Conservation (phyloP, 2,888 invertebrate genomes). For the Leptinotarsa juncta region DNA sequence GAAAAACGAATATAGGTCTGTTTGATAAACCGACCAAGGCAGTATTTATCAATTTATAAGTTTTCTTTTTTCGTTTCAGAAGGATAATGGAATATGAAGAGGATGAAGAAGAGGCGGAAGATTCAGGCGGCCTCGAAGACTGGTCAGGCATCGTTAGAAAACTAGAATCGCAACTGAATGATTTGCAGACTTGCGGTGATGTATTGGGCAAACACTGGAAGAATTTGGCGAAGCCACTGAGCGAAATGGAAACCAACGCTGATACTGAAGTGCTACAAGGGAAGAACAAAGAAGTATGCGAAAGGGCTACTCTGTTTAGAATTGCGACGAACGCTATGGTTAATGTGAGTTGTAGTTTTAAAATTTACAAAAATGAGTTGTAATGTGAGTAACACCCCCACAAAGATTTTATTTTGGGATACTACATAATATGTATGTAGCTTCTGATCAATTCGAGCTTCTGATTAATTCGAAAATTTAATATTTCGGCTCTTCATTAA, state of each 20-base stretch:
- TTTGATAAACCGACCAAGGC: too few species aligned
- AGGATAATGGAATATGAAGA: conserved; percentile 81
- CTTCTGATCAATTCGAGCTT: too few species aligned
- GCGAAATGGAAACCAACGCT: conserved; percentile 78
- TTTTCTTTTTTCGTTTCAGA: conserved; percentile 57
- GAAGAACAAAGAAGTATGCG: conserved; percentile 90
- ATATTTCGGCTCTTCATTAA: too few species aligned
- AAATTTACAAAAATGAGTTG: too few species aligned
- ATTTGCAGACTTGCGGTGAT: conserved; percentile 91
- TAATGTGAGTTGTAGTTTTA: conserved; percentile 74
- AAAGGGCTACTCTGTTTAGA: conserved; percentile 93
- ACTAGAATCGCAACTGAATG: conserved; percentile 85
- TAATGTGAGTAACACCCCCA: too few species aligned
- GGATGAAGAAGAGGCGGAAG: conserved; percentile 71
- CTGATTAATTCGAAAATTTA: too few species aligned
- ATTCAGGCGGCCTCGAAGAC: conserved; percentile 69
- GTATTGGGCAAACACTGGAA: conserved; percentile 89
- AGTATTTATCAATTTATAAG: not conserved
- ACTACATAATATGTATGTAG: too few species aligned
- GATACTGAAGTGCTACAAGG: conserved; percentile 69
- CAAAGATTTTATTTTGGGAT: too few species aligned
- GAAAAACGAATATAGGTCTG: too few species aligned
- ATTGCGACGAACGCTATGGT: conserved; percentile 98
- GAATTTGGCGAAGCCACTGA: conserved; percentile 83
- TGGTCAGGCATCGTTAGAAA: conserved; percentile 76